Evolutionary conservation across 2,888 invertebrate genomes (phyloP), one percentile per base, ranked within the genome.

Genomic region (Hipparchia sbordonii): DNA sequence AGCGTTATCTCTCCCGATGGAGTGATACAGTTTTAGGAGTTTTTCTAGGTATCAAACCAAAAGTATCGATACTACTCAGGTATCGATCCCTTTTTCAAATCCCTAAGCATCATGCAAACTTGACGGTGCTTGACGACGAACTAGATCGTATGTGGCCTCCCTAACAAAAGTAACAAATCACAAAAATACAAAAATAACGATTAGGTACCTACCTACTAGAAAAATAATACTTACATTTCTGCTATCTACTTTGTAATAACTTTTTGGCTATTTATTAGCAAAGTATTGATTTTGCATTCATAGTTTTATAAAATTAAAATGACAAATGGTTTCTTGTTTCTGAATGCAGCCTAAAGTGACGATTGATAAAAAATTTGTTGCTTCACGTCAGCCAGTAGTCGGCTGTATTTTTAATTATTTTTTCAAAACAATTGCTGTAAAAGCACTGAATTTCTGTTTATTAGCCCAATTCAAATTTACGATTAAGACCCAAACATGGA

Each of bases 331-430:
- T 51, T 33, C 51, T 54, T 7, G 67, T 60, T 74, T 70, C 71
- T 71, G 76, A 77, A 78, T 74, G 78, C 66, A 70, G 66, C 73
- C 73, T 46, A 73, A 63, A 72, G 68, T 73, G 12, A 74, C 77
- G 67, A 67, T 48, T 76, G 74, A 71, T 70, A 83, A 86, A 90
- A 86, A 90, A 90, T 88, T 90, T 91, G 90, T 91, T 91, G 90
- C 90, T 91, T 90, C 87, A 89, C 86, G 89, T 91, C 91, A 91
- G 87, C 87, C 88, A 84, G 39, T 5, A 39, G 87, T 87, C 88
- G 87, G 87, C 87, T 87, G 82, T 89, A 87, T 89, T 90, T 86
- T 88, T 81, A 89, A 89, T 89, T 86, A 87, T 89, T 89, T 89
- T 89, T 90, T 89, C 88, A 92, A 92, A 92, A 92, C 90, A 92